Evolutionary conservation across 2,888 invertebrate species (phyloP).

Genomic region (Orchestes rusci): DNA sequence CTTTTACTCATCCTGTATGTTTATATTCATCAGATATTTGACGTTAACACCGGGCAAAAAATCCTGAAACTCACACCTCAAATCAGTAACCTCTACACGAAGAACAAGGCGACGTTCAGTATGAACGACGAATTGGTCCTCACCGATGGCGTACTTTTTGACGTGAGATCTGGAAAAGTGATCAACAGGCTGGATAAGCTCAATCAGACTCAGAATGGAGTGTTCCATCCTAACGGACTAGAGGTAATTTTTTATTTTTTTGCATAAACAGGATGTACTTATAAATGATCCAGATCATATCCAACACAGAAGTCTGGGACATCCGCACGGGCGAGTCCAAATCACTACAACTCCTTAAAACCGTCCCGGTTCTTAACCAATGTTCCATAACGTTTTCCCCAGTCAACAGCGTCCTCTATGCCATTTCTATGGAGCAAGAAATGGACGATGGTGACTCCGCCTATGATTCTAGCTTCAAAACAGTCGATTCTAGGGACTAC

Average conservation of each 20-base stretch:
- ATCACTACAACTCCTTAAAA: conserved; percentile 88
- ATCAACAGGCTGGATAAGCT: conserved; percentile 98
- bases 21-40: conserved; percentile 86
- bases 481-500: conserved; percentile 90
- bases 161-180: conserved; percentile 76
- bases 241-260: conserved; percentile 56
- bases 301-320: conserved; percentile 99
- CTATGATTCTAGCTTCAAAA: conserved; percentile 90
- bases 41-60: conserved; percentile 71
- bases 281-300: conserved; percentile 60
- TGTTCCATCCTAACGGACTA: conserved; percentile 92
- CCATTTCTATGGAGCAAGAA: conserved; percentile 70
- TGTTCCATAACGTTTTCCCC: conserved; percentile 84
- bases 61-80: conserved; percentile 69
- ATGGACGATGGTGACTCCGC: conserved; percentile 63
- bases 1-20: too few species aligned
- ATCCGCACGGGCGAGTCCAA: conserved; percentile 49
- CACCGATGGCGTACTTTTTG: conserved; percentile 94
- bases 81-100: conserved; percentile 86
- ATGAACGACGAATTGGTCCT: conserved; percentile 91
- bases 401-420: conserved; percentile 80
- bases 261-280: background rate
- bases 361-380: conserved; percentile 89
- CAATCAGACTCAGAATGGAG: conserved; percentile 89
- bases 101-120: conserved; percentile 91